A percentile compares a stretch with the other conserved stretches of the same genome.
Conservation (phyloP, 2,888 invertebrate genomes). For the Melinopterus prodromus region DNA sequence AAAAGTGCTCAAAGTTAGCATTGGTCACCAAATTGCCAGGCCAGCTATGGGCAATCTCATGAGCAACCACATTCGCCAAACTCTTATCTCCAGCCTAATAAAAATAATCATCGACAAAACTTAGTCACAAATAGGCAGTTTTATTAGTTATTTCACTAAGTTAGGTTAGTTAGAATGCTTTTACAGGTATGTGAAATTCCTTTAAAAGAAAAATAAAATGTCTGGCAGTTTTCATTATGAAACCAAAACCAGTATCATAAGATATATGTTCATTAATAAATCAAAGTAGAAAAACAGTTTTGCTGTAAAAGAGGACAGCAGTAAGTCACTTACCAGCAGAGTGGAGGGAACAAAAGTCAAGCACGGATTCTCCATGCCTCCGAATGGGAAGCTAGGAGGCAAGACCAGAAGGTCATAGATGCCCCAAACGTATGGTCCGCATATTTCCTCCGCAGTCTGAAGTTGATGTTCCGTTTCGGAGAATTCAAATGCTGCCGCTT, state of each 20-base stretch:
- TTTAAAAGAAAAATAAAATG: too few species aligned
- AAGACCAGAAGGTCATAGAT: constrained; percentile 89
- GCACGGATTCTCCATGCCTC: constrained; percentile 98
- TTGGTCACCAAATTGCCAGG: constrained; percentile 96
- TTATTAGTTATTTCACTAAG: too few species aligned
- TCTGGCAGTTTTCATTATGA: too few species aligned
- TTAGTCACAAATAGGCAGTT: neutral
- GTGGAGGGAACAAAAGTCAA: constrained; percentile 96
- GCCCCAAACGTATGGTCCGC: constrained; percentile 92
- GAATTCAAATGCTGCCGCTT: constrained; percentile 88
- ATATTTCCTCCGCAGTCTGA: constrained; percentile 80
- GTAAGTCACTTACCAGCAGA: constrained; percentile 69
- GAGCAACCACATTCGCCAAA: constrained; percentile 88
- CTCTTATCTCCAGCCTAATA: constrained; percentile 89
- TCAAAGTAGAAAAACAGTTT: too few species aligned
- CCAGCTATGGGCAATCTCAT: constrained; percentile 97
- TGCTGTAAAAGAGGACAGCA: neutral
- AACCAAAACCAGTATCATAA: too few species aligned
- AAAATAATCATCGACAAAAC: constrained; percentile 18
- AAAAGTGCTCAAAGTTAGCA: constrained; percentile 93
- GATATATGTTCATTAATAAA: too few species aligned
- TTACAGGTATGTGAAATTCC: too few species aligned
- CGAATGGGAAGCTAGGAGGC: constrained; percentile 93
- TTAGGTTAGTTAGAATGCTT: too few species aligned
- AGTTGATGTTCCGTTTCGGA: constrained; percentile 86